Conservation (phyloP, 1,140 invertebrate genomes). For the Pristionchus pacificus region DNA sequence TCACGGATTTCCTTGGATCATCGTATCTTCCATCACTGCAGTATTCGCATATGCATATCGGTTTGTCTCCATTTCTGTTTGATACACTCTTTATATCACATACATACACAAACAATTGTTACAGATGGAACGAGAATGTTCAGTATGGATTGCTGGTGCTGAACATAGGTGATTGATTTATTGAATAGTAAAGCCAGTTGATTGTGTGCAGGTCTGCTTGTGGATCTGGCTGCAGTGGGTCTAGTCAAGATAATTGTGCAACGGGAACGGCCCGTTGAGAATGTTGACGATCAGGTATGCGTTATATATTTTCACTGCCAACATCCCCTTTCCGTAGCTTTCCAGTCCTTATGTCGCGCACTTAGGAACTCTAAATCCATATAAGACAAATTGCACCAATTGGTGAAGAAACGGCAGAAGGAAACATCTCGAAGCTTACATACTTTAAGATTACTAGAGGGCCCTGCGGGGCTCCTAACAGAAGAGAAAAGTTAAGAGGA, state of each 20-base stretch:
- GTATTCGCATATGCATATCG: background rate
- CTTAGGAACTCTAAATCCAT: no score
- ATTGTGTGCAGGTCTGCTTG: constrained; percentile 70
- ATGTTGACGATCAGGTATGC: constrained; percentile 68
- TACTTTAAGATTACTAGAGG: no score
- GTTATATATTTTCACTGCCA: constrained; percentile 55
- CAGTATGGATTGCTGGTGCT: constrained; percentile 30
- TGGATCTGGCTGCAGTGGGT: constrained; percentile 80
- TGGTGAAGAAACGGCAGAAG: no score
- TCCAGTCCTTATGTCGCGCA: no score
- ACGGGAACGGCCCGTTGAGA: constrained; percentile 71
- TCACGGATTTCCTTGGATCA: background rate
- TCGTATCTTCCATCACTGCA: background rate
- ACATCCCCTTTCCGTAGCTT: no score
- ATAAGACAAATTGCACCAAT: no score
- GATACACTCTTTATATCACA: background rate
- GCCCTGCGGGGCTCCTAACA: no score
- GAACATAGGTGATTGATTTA: constrained; percentile 30
- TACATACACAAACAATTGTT: constrained; percentile 18
- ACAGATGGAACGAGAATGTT: constrained; percentile 16
- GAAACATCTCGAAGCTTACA: no score
- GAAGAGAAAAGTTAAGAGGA: no score
- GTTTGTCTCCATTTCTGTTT: background rate
- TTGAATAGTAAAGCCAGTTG: background rate
- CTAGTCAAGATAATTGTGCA: constrained; percentile 75